Evolutionary conservation across 2,113 vertebrate genomes (phyloP), one percentile per base, ranked within the genome.

Genomic region (Melospiza georgiana): DNA sequence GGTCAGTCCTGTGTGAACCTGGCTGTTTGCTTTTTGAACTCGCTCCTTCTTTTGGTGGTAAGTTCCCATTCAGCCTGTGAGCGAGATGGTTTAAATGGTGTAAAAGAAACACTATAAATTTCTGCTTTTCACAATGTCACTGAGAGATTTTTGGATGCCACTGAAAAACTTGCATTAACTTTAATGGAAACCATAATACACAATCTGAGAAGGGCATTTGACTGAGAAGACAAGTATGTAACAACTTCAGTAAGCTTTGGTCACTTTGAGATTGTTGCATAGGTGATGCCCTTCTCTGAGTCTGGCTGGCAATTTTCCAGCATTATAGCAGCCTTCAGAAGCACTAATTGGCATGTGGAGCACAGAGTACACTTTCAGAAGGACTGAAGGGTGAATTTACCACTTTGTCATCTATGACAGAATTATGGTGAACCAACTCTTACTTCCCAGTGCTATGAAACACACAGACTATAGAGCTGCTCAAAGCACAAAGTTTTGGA

Each of bases 401-500:
- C 59, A 33, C 73, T 93, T 85, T 62, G 49, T 82, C 43, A 15
- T 35, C 39, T 67, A 61, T 33, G 63, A 84, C 92, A 87, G 81
- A 83, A 71, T 77, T 77, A 66, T 10, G 27, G 79, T 30, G 41
- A 77, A 94, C 5, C 3, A 82, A 15, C 58, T 80, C 49, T 76
- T 66, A 80, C 46, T 94, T 69, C 58, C 21, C 63, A 59, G 68
- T 51, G 44, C 79, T 83, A 41, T 62, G 71, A 90, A 95, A 85
- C 59, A 80, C 30, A 35, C 18, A 80, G 67, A 27, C 59, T 91
- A 57, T 61, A 73, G 63, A 90, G 43, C 63, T 72, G 51, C 75
- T 87, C 82, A 89, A 80, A 93, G 87, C 30, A 77, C 22, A 66
- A 35, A 24, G 20, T 90, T 91, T 94, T 85, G 87, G 87, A 95